These are phyloP conservation scores for Hyposoter dolosus DNA, from an alignment of 2,888 invertebrate genomes.

Conservation along the genomic window DNA sequence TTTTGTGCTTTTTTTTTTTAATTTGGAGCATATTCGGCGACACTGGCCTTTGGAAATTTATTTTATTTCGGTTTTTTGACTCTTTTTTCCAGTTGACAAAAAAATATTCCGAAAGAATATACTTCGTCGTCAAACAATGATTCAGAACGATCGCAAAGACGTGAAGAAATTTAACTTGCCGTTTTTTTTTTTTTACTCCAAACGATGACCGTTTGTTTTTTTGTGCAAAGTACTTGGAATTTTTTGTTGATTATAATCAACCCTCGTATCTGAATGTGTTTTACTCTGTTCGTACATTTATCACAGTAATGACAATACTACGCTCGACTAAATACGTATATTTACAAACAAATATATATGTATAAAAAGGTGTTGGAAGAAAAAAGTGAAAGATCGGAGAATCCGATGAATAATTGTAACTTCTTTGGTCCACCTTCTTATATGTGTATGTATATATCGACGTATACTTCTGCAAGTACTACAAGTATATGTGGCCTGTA, in stretches of 20 bases:
- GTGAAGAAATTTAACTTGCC: background rate
- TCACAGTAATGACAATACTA: constrained; percentile 75
- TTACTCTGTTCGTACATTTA: constrained; percentile 61
- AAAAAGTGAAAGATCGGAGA: background rate
- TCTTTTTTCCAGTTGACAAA: background rate
- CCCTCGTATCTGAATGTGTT: constrained; percentile 43
- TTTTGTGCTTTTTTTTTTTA: background rate
- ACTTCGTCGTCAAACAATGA: background rate
- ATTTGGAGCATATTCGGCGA: background rate
- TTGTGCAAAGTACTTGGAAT: background rate
- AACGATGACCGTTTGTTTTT: background rate
- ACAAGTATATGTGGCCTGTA: constrained; percentile 58
- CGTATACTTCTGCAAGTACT: constrained; percentile 17
- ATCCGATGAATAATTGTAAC: background rate
- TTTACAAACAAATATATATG: constrained; percentile 37
- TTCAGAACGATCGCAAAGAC: background rate
- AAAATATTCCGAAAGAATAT: background rate
- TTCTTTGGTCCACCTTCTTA: background rate
- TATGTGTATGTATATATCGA: background rate
- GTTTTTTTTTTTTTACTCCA: background rate
- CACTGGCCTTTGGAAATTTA: background rate
- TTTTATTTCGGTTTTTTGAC: background rate
- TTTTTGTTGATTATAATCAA: constrained; percentile 1
- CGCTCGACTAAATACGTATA: constrained; percentile 58
- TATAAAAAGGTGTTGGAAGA: background rate